phyloP scores from a whole-genome alignment of 2,888 invertebrate genomes.

The Strigamia transsilvanica region DNA sequence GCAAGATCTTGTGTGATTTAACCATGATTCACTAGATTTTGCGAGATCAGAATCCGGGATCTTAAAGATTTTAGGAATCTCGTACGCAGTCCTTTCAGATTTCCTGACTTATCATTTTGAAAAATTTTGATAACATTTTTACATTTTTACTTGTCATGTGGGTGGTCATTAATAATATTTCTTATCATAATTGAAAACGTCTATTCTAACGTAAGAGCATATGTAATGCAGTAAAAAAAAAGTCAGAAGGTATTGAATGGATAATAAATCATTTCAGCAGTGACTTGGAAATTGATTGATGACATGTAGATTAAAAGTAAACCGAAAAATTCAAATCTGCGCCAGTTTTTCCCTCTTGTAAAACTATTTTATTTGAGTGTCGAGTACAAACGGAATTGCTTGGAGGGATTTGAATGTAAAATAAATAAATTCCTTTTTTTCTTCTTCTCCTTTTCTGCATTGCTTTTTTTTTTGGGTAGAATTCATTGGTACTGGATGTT shows the following conservation, averaged over 20 bases:
- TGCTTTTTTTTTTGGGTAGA: background rate
- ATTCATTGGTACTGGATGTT: background rate
- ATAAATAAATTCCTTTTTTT: constrained; percentile 35
- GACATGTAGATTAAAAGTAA: background rate
- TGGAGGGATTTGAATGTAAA: constrained; percentile 28
- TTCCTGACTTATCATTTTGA: too few species aligned
- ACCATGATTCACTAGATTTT: too few species aligned
- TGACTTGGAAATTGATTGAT: background rate
- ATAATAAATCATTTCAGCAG: background rate
- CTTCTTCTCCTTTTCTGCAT: background rate
- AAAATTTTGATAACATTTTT: too few species aligned
- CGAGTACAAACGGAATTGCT: constrained; percentile 19
- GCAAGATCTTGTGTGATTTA: too few species aligned
- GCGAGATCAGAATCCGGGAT: too few species aligned
- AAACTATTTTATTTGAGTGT: constrained; percentile 25
- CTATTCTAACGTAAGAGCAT: too few species aligned
- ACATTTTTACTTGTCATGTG: too few species aligned
- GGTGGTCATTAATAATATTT: too few species aligned
- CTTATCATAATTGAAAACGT: background rate
- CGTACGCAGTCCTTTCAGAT: too few species aligned
- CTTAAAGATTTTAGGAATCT: too few species aligned
- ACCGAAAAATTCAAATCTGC: constrained; percentile 16
- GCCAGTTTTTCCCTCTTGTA: constrained; percentile 3
- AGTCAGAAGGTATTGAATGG: background rate
- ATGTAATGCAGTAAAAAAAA: background rate